These are phyloP conservation scores for Heterodera schachtii DNA, from an alignment of 1,140 invertebrate species.

Conservation along the genomic window DNA sequence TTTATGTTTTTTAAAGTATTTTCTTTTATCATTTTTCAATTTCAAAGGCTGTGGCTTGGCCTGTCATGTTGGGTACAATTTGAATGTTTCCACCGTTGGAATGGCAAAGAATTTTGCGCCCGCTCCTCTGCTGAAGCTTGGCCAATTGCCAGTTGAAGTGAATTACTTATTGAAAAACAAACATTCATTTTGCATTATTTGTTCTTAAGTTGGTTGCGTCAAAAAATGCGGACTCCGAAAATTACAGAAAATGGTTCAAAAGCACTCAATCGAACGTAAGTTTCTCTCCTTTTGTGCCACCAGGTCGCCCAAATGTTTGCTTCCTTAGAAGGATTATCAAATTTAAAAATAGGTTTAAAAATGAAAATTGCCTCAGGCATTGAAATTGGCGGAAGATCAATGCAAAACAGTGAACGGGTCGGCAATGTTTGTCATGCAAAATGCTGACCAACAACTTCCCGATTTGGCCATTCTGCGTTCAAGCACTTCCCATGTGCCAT, in stretches of 20 bases:
- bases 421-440: neutral
- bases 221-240: neutral
- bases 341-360: too few species aligned
- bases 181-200: neutral
- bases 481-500: slow-evolving; percentile 5
- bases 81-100: slow-evolving; percentile 38
- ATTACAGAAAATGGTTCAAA: slow-evolving; percentile 2
- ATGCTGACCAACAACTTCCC: slow-evolving; percentile 3
- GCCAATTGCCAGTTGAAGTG: slow-evolving; percentile 6
- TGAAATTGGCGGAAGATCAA: neutral
- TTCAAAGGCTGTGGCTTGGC: slow-evolving; percentile 43
- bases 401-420: slow-evolving; percentile 9
- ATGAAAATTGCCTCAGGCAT: neutral
- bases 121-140: slow-evolving; percentile 19
- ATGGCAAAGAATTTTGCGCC: slow-evolving; percentile 48
- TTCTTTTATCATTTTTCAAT: neutral
- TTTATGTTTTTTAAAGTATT: neutral
- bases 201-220: neutral
- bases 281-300: neutral
- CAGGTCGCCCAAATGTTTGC: too few species aligned
- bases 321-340: too few species aligned
- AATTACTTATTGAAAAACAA: slow-evolving; percentile 7
- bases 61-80: slow-evolving; percentile 37
- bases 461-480: slow-evolving; percentile 12
- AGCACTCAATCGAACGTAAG: neutral